These are phyloP conservation scores for Trissoscelio sp. DNA, from an alignment of 2,888 invertebrate species.

Conservation along the genomic window DNA sequence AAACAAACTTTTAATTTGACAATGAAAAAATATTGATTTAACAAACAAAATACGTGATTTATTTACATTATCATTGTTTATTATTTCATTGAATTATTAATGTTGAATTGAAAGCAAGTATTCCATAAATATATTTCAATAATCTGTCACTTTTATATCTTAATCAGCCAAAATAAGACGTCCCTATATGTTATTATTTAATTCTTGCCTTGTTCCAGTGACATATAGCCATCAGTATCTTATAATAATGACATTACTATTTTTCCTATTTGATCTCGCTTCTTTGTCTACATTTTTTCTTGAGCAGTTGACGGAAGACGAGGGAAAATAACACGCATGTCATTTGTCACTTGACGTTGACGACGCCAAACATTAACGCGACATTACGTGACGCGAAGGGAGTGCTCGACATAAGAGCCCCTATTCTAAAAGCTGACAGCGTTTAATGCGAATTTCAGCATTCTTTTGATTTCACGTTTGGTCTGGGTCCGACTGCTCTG, in stretches of 20 bases:
- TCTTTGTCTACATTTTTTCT: conserved; percentile 40
- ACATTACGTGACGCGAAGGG: conserved; percentile 22
- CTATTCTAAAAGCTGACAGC: conserved; percentile 52
- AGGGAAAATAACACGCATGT: conserved; percentile 71
- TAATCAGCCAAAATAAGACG: neutral
- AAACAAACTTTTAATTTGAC: too few relatives aligned
- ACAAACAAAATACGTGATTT: too few relatives aligned
- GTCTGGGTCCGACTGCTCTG: conserved; percentile 19
- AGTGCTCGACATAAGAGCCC: conserved; percentile 34
- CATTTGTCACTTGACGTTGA: conserved; percentile 76
- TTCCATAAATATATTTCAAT: neutral
- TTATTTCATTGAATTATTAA: too few relatives aligned
- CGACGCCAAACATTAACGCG: conserved; percentile 57
- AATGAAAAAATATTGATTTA: too few relatives aligned
- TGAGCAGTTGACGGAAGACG: conserved; percentile 27
- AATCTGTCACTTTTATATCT: neutral
- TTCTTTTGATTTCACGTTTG: conserved; percentile 54
- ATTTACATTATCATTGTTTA: too few relatives aligned
- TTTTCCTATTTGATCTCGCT: conserved; percentile 32
- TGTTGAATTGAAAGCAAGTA: too few relatives aligned
- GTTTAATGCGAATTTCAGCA: conserved; percentile 63
- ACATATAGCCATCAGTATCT: conserved; percentile 11
- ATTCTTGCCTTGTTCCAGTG: neutral
- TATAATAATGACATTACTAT: neutral
- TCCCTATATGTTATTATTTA: conserved; percentile 1